A percentile compares a stretch with the other conserved stretches of the same genome.
phyloP scores from a whole-genome alignment of 1,140 invertebrate species.

The Bombyx mandarina region DNA sequence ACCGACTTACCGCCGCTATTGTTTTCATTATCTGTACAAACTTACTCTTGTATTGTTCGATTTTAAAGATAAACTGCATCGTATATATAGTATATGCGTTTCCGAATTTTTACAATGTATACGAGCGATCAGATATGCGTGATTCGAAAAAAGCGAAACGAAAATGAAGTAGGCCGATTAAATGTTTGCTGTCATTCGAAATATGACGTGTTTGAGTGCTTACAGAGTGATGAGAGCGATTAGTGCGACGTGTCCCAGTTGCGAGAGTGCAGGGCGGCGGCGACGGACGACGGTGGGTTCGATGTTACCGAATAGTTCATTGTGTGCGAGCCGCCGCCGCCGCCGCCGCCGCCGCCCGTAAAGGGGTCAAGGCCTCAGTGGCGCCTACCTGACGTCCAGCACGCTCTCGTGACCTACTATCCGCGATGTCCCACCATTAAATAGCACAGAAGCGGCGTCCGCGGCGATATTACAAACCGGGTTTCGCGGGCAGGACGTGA shows the following conservation, averaged over 20 bases:
- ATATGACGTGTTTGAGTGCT: too few species aligned
- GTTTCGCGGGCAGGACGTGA: not conserved
- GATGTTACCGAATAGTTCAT: constrained; percentile 38
- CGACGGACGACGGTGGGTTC: constrained; percentile 12
- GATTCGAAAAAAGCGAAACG: too few species aligned
- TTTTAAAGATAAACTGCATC: too few species aligned
- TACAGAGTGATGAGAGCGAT: too few species aligned
- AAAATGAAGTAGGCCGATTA: too few species aligned
- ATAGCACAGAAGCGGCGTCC: constrained; percentile 4
- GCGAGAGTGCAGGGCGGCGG: constrained; percentile 1
- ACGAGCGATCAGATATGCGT: too few species aligned
- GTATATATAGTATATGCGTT: too few species aligned
- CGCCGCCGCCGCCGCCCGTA: constrained; percentile 22
- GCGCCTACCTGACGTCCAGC: constrained; percentile 49
- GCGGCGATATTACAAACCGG: not conserved
- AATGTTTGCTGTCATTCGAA: too few species aligned
- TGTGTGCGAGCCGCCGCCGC: constrained; percentile 34
- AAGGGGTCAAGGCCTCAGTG: constrained; percentile 53
- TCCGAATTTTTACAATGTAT: too few species aligned
- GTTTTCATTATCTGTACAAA: constrained; percentile 31
- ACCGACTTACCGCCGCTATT: constrained; percentile 43
- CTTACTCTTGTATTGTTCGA: too few species aligned
- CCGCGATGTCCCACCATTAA: constrained; percentile 1
- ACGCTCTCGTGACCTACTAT: constrained; percentile 11
- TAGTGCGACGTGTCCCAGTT: too few species aligned